Base-by-base conservation (phyloP, 2,888 invertebrate genomes). In the Rhorus exstirpatorius region DNA sequence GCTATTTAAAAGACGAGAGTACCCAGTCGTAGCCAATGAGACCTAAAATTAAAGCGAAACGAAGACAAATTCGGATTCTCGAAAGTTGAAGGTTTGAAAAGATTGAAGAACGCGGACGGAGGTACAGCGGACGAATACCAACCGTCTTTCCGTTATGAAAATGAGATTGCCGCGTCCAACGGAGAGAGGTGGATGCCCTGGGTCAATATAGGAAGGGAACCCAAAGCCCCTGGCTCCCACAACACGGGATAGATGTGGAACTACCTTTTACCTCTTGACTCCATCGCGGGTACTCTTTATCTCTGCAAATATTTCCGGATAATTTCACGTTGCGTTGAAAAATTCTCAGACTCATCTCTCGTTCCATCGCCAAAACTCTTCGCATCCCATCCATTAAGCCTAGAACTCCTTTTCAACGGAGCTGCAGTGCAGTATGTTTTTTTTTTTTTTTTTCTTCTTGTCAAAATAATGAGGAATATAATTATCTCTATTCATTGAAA, bases 41-140 rank as follows among this genome's bases (percentile, higher is more conserved):
- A 87, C 87, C 87, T 84, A 88, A 88, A 90, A 89, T 90, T 90
- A 88, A 90, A 89, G 89, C 82, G 83, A 86, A 90, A 88, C 88
- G 81, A 85, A 77, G 55, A 58, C 72, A 70, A 77, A 81, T 58
- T 72, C 77, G 55, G 44, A 8, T 26, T 46, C 3, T 41, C 63
- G 35, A n/a, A n/a, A n/a, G 17, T 55, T 14, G 19, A 17, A 58
- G 67, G 65, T 49, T 76, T 70, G 81, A 65, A 81, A 77, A 81
- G 76, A 71, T 58, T 38, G 74, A 19, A 70, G 46, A 41, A 26
- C 35, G 17, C 51, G 31, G 63, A 17, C 21, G 35, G 41, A 24
- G 46, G 68, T 31, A n/a, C n/a, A 21, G 71, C 8, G 51, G 60
- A 72, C 76, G 76, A 81, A 76, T 81, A 70, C 51, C 31, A 71